phyloP scores from a whole-genome alignment of 1,140 invertebrate species.

The Meteorus sp. region DNA sequence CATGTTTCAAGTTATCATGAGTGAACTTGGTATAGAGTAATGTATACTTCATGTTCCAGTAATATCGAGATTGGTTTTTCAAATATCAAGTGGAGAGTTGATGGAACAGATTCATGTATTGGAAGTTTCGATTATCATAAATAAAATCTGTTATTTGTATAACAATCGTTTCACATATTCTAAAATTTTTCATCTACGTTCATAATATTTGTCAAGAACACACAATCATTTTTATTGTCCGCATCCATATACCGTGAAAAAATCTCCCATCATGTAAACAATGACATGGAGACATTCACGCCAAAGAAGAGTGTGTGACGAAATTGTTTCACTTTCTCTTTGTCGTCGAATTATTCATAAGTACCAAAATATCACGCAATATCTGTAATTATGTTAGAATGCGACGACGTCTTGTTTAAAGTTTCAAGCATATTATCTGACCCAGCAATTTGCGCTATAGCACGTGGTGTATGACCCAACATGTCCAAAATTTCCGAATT shows the following conservation, averaged over 20 bases:
- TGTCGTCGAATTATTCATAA: neutral
- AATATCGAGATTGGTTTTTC: neutral
- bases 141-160: slow-evolving; percentile 3
- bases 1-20: slow-evolving; percentile 25
- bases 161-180: neutral
- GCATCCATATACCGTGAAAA: slow-evolving; percentile 34
- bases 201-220: slow-evolving; percentile 4
- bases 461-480: slow-evolving; percentile 55
- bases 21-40: slow-evolving; percentile 33
- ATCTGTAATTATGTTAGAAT: too few species aligned
- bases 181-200: neutral
- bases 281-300: too few species aligned
- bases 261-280: slow-evolving; percentile 13
- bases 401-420: slow-evolving; percentile 3
- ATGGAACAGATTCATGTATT: neutral
- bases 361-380: neutral
- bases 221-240: slow-evolving; percentile 33
- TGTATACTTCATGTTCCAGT: neutral
- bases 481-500: slow-evolving; percentile 48
- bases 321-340: slow-evolving; percentile 3
- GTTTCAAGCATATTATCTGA: slow-evolving; percentile 40
- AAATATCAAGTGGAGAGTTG: too few species aligned
- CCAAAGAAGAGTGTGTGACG: neutral
- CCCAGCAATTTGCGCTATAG: slow-evolving; percentile 52
- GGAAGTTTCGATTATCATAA: neutral